Evolutionary conservation across 1,140 invertebrate genomes (phyloP).

Genomic region (Caenorhabditis remanei): DNA sequence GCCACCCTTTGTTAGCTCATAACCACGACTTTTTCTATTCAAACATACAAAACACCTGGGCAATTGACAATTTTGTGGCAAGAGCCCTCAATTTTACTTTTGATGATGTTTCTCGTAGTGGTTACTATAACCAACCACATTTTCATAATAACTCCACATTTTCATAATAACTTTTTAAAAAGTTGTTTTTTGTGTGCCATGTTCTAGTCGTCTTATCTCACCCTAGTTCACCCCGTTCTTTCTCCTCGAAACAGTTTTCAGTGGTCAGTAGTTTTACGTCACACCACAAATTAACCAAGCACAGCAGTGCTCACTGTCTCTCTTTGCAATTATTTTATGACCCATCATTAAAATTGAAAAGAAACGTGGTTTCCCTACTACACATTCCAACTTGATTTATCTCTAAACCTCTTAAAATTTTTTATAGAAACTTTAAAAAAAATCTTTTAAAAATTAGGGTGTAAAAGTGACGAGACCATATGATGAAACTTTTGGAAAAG

Average conservation of each 20-base stretch:
- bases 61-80: too few relatives aligned
- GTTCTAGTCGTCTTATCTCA: neutral
- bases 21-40: neutral
- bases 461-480: conserved; percentile 20
- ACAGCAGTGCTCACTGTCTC: too few relatives aligned
- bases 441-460: neutral
- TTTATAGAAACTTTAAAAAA: neutral
- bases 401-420: neutral
- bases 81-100: too few relatives aligned
- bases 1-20: neutral
- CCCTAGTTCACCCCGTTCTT: neutral
- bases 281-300: too few relatives aligned
- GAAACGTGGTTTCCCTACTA: neutral
- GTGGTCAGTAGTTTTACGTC: neutral
- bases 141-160: neutral
- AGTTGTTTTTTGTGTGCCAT: neutral
- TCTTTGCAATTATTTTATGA: conserved; percentile 5
- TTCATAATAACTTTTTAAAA: neutral
- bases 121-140: neutral
- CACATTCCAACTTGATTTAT: neutral
- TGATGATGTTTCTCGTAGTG: neutral
- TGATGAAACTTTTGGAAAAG: conserved; percentile 28
- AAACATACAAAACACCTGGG: too few relatives aligned
- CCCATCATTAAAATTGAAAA: conserved; percentile 42
- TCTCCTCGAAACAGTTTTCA: neutral